phyloP scores from a whole-genome alignment of 2,797 vertebrate genomes.

The Sebastes trivittatus region DNA sequence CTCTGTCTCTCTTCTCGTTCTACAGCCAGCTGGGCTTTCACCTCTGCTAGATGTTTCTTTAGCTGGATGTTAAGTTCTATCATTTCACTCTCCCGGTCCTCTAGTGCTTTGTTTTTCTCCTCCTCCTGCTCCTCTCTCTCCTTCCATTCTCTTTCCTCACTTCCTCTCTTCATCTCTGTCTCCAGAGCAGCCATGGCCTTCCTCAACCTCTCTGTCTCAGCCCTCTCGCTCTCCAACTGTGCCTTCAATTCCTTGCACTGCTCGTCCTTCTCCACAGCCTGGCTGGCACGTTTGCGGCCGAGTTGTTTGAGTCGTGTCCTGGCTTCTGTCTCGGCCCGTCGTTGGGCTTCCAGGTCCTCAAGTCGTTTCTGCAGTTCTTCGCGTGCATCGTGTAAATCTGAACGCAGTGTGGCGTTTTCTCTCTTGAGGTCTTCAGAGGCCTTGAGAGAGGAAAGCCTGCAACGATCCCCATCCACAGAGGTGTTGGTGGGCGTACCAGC shows the following conservation, averaged over 20 bases:
- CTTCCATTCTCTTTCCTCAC: slow-evolving; percentile 21
- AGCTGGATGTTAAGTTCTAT: slow-evolving; percentile 73
- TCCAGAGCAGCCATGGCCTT: slow-evolving; percentile 67
- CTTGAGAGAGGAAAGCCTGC: background rate
- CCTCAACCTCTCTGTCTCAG: slow-evolving; percentile 67
- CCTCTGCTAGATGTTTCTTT: slow-evolving; percentile 70
- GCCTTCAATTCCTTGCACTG: slow-evolving; percentile 70
- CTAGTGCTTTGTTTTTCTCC: slow-evolving; percentile 38
- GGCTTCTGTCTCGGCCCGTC: slow-evolving; percentile 78
- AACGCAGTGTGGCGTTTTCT: slow-evolving; percentile 74
- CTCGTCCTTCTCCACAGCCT: slow-evolving; percentile 65
- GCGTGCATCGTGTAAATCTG: slow-evolving; percentile 76
- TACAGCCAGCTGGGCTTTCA: slow-evolving; percentile 76
- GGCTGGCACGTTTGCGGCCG: slow-evolving; percentile 75
- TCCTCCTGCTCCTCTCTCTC: slow-evolving; percentile 34
- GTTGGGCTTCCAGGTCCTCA: slow-evolving; percentile 82
- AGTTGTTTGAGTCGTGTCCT: slow-evolving; percentile 83
- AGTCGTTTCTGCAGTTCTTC: slow-evolving; percentile 80
- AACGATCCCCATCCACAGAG: slow-evolving; percentile 6
- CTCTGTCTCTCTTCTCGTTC: slow-evolving; percentile 74
- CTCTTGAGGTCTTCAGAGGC: slow-evolving; percentile 63
- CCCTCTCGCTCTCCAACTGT: slow-evolving; percentile 77
- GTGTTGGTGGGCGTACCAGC: background rate
- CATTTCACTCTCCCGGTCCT: slow-evolving; percentile 71
- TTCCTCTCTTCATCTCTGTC: slow-evolving; percentile 47